A percentile compares a stretch with the other conserved stretches of the same genome.
These are phyloP conservation scores for Cydia splendana DNA, from an alignment of 1,140 invertebrate species.

Conservation along the genomic window DNA sequence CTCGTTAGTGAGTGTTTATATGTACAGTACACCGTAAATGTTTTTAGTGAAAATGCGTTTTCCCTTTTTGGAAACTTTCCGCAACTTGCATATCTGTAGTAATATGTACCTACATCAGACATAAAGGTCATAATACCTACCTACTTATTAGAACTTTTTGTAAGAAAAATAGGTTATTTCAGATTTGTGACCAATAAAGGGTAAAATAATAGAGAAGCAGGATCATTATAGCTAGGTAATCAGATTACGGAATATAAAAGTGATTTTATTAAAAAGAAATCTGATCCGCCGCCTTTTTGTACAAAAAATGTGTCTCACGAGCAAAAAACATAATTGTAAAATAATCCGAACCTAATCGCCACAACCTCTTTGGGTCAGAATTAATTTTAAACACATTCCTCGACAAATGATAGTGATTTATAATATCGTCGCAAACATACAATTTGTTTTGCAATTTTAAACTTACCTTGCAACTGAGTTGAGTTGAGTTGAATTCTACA, in stretches of 20 bases:
- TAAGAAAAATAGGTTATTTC: not conserved
- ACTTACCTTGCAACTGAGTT: not conserved
- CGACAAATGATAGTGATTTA: conserved; percentile 31
- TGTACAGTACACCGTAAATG: too few species aligned
- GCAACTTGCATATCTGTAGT: not conserved
- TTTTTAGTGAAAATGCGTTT: too few species aligned
- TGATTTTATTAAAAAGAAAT: conserved; percentile 60
- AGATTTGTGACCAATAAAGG: conserved; percentile 9
- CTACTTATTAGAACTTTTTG: too few species aligned
- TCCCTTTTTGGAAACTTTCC: too few species aligned
- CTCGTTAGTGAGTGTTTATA: too few species aligned
- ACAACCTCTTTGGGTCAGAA: conserved; percentile 56
- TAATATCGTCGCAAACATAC: not conserved
- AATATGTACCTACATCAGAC: not conserved
- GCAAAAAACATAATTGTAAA: conserved; percentile 56
- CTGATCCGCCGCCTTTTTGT: conserved; percentile 49
- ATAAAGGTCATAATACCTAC: not conserved
- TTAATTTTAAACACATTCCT: conserved; percentile 46
- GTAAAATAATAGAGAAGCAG: conserved; percentile 24
- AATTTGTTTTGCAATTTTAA: not conserved
- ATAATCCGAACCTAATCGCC: conserved; percentile 73
- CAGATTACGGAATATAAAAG: conserved; percentile 52
- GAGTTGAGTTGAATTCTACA: not conserved
- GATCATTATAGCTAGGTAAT: conserved; percentile 57
- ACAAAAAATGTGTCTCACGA: conserved; percentile 55